Base-by-base conservation (phyloP, 2,113 vertebrate genomes). In the Thymallus thymallus region DNA sequence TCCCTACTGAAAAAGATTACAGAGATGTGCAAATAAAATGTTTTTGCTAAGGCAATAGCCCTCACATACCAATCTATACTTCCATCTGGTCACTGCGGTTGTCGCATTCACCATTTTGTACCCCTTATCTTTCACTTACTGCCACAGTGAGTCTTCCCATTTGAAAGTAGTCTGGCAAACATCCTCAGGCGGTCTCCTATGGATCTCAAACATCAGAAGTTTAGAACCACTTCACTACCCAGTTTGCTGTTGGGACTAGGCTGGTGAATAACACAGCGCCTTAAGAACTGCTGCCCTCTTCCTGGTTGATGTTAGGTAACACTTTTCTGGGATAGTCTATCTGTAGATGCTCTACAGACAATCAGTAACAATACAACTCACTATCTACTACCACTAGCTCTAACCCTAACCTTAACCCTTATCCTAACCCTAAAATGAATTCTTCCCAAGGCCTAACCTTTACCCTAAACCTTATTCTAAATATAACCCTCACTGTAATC, bases 31-130 rank as follows among this genome's bases (percentile, higher is more conserved):
- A 41, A 41, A 41, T 9, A 41, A 41, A 41, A 41, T 41, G 10
- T 41, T 41, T 51, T 84, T 78, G 76, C 83, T 87, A 84, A 89
- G 87, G 87, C 83, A 68, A 77, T 84, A 78, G 74, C 76, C 80
- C 68, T 80, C 72, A 82, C 86, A 77, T 86, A 84, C 82, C 87
- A 89, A 90, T 90, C 89, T 89, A 89, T 71, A 84, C 77, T 83
- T 88, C 89, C 89, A 91, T 90, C 90, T 88, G 35, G 35, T 41
- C 35, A 41, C 9, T 41, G 35, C 10, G 35, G 35, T 10, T 41
- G 66, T 62, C 74, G 41, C 75, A 71, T 76, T 82, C 69, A 63
- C 71, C 74, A 64, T 69, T 74, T 75, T 68, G 35, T 7, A 41
- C 35, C 41, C 79, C 71, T 41, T 41, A 41, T 58, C 77, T 82